A percentile compares a stretch with the other conserved stretches of the same genome.
These are phyloP conservation scores for Trididemnum miniatum DNA, from an alignment of 23 tunicate genomes.

Conservation along the genomic window DNA sequence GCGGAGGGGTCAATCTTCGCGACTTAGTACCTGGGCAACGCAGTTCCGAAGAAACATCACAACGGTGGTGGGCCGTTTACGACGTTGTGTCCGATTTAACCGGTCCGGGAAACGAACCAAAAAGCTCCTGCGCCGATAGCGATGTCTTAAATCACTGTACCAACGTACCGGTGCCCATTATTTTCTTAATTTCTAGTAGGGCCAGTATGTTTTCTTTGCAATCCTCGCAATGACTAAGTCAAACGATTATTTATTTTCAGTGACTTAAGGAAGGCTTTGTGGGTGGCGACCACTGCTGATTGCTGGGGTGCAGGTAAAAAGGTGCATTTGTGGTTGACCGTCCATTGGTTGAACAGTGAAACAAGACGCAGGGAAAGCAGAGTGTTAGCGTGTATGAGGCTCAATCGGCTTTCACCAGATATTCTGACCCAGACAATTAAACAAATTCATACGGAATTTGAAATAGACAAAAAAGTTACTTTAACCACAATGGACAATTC, in stretches of 20 bases:
- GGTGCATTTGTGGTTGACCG: background rate
- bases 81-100: no score
- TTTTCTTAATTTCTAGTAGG: no score
- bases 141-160: no score
- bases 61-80: no score
- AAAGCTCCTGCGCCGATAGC: no score
- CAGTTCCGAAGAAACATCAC: no score
- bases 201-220: no score
- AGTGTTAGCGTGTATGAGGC: background rate
- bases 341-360: background rate
- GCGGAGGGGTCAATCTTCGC: no score
- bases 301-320: background rate
- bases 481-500: background rate
- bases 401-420: background rate
- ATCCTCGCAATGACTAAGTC: no score
- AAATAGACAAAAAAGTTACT: background rate
- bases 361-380: background rate
- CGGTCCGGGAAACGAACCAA: no score
- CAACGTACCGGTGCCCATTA: no score
- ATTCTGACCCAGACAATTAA: background rate
- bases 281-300: background rate
- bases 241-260: background rate
- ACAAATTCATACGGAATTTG: background rate
- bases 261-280: background rate
- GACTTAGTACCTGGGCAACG: no score